phyloP scores from a whole-genome alignment of 2,113 vertebrate species.

The Otocyon megalotis region DNA sequence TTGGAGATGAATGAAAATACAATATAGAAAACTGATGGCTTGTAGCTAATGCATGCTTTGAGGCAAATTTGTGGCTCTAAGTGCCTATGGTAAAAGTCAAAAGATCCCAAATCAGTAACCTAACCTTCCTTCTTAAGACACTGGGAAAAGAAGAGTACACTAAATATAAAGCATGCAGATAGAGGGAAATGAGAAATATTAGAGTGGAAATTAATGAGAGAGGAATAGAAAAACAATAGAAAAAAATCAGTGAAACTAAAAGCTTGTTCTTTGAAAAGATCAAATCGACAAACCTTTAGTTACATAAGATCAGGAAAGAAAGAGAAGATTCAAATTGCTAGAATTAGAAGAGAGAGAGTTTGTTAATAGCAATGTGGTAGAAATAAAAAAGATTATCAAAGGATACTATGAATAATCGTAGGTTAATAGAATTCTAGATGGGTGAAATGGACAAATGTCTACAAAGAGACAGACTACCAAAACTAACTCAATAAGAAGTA shows the following conservation, averaged over 20 bases:
- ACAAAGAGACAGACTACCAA: background rate
- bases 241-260: background rate
- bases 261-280: background rate
- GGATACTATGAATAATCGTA: background rate
- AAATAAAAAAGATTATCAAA: background rate
- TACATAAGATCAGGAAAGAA: background rate
- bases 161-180: conserved; percentile 30
- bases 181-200: background rate
- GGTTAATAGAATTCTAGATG: background rate
- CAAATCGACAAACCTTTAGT: background rate
- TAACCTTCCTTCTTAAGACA: background rate
- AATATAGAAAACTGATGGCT: background rate
- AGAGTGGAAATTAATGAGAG: conserved; percentile 3
- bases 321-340: background rate
- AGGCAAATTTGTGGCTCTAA: background rate
- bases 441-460: background rate
- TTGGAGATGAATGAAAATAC: background rate
- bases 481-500: background rate
- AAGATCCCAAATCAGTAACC: background rate
- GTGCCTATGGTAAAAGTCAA: background rate
- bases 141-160: background rate
- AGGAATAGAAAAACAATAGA: background rate
- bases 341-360: background rate
- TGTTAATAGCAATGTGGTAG: background rate
- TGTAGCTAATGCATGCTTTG: background rate